These are phyloP conservation scores for Aplodontia rufa DNA, from an alignment of 2,113 vertebrate species.

Conservation along the genomic window DNA sequence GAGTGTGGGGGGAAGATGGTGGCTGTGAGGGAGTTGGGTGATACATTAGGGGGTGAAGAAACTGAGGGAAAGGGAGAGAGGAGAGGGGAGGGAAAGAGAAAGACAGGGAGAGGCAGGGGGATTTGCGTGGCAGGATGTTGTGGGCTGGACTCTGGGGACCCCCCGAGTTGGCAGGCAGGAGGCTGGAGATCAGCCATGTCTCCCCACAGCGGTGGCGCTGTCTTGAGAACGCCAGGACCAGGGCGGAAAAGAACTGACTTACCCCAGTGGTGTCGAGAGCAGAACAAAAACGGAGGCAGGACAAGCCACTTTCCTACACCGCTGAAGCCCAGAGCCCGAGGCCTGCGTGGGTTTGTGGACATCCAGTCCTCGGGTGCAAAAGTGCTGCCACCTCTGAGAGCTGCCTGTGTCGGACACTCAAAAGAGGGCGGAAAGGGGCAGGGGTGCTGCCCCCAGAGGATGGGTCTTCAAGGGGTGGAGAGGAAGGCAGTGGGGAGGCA, in stretches of 20 bases:
- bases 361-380: background rate
- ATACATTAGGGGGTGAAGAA: too few relatives aligned
- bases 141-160: background rate
- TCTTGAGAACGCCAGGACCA: background rate
- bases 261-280: background rate
- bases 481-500: too few relatives aligned
- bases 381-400: background rate
- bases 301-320: too few relatives aligned
- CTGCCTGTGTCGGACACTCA: background rate
- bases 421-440: background rate
- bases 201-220: background rate
- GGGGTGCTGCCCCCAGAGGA: background rate
- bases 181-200: background rate
- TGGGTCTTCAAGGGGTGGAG: background rate
- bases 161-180: background rate
- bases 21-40: background rate
- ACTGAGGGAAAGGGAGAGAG: background rate
- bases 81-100: too few relatives aligned
- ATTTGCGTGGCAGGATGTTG: too few relatives aligned
- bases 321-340: too few relatives aligned
- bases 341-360: rapidly evolving
- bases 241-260: background rate
- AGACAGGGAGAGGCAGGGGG: background rate
- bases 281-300: background rate
- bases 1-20: background rate